These are phyloP conservation scores for Tiliacea citrago DNA, from an alignment of 2,888 invertebrate species.

Conservation along the genomic window DNA sequence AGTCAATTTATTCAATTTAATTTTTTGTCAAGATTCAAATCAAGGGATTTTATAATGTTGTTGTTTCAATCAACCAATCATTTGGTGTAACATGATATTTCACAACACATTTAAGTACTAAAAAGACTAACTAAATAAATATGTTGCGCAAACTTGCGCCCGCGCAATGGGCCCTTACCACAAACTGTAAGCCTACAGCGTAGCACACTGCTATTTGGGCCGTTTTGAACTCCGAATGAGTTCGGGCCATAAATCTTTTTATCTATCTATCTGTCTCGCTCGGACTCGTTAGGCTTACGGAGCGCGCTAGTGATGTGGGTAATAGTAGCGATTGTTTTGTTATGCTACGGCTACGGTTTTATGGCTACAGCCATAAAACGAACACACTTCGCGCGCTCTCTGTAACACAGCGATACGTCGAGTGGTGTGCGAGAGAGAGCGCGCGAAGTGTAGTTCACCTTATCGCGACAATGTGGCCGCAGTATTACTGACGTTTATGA, in stretches of 20 bases:
- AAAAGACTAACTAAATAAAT: not conserved
- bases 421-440: no score
- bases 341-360: not conserved
- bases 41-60: not conserved
- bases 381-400: no score
- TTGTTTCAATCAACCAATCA: not conserved
- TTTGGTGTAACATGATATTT: not conserved
- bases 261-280: no score
- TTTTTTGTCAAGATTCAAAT: not conserved
- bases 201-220: not conserved
- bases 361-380: no score
- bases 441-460: no score
- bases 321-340: not conserved
- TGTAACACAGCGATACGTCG: no score
- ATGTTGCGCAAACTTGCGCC: not conserved
- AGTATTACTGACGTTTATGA: no score
- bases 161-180: not conserved
- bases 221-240: not conserved
- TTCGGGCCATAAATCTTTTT: not conserved
- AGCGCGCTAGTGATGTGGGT: not conserved
- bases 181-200: not conserved
- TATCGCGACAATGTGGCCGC: no score
- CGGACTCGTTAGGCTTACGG: not conserved
- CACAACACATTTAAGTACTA: not conserved
- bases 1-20: not conserved